These are phyloP conservation scores for Pocillopora damicornis DNA, from an alignment of 64 coral and sea anemone genomes.

Conservation along the genomic window DNA sequence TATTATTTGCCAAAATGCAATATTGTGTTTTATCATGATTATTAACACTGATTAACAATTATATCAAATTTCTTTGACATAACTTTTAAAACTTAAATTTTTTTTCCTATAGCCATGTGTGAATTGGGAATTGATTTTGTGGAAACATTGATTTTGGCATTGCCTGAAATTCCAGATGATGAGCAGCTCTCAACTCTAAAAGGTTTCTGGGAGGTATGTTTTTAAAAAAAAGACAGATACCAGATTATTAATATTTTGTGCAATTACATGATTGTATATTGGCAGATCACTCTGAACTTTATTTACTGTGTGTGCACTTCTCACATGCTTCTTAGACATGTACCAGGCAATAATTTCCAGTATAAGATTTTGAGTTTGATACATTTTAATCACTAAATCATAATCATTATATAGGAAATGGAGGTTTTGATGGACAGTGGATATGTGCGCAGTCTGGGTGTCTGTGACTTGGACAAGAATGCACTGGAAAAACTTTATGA, in stretches of 20 bases:
- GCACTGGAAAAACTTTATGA: constrained; percentile 74
- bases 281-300: too few relatives aligned
- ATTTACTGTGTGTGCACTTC: too few relatives aligned
- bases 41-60: too few relatives aligned
- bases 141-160: constrained; percentile 60
- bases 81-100: not conserved
- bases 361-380: too few relatives aligned
- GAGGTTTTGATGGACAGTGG: constrained; percentile 72
- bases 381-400: too few relatives aligned
- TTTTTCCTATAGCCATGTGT: constrained; percentile 61
- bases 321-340: too few relatives aligned
- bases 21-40: too few relatives aligned
- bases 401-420: constrained; percentile 51
- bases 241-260: too few relatives aligned
- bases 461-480: constrained; percentile 86
- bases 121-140: constrained; percentile 84
- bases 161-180: constrained; percentile 53
- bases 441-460: constrained; percentile 68
- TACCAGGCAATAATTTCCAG: too few relatives aligned
- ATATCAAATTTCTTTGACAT: too few relatives aligned
- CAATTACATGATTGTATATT: too few relatives aligned
- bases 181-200: constrained; percentile 41
- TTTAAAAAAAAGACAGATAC: not conserved
- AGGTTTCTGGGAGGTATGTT: constrained; percentile 65
- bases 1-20: too few relatives aligned